Evolutionary conservation across 2,888 invertebrate genomes (phyloP).

Genomic region (Galeopsomyia nigrocyanea): DNA sequence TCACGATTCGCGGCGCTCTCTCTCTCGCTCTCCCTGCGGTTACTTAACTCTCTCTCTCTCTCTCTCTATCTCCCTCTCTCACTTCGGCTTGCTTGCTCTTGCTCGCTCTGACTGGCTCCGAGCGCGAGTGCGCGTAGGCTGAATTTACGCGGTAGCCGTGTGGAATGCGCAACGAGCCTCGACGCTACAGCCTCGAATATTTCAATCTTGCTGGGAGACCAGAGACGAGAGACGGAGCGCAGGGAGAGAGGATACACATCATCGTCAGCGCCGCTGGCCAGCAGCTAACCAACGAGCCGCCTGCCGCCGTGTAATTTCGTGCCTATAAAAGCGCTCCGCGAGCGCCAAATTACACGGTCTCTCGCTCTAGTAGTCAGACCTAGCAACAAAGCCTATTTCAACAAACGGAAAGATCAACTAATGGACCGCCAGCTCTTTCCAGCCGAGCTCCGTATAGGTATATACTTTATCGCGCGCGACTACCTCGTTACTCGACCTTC

Average conservation of each 20-base stretch:
- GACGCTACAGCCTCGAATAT: not conserved
- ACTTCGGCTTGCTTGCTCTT: not conserved
- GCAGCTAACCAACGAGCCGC: too few relatives aligned
- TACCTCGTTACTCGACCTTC: slow-evolving; percentile 39
- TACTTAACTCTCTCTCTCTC: slow-evolving; percentile 21
- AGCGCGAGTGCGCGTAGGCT: not conserved
- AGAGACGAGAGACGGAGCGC: too few relatives aligned
- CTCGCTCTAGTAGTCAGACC: too few relatives aligned
- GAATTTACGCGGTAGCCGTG: slow-evolving; percentile 30
- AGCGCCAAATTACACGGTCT: too few relatives aligned
- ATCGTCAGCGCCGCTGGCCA: too few relatives aligned
- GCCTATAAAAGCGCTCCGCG: too few relatives aligned
- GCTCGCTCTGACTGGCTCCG: not conserved
- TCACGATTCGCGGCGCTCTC: not conserved
- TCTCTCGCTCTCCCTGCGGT: slow-evolving; percentile 7
- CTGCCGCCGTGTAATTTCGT: too few relatives aligned
- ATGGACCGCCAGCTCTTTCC: not conserved
- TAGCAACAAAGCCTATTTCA: too few relatives aligned
- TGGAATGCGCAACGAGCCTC: slow-evolving; percentile 21
- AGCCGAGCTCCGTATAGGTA: slow-evolving; percentile 21
- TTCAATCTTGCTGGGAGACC: too few relatives aligned
- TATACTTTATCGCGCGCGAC: slow-evolving; percentile 17
- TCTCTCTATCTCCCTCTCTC: not conserved
- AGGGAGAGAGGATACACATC: too few relatives aligned
- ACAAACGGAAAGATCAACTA: too few relatives aligned